These are phyloP conservation scores for Eudemis profundana DNA, from an alignment of 2,888 invertebrate species.

Conservation along the genomic window DNA sequence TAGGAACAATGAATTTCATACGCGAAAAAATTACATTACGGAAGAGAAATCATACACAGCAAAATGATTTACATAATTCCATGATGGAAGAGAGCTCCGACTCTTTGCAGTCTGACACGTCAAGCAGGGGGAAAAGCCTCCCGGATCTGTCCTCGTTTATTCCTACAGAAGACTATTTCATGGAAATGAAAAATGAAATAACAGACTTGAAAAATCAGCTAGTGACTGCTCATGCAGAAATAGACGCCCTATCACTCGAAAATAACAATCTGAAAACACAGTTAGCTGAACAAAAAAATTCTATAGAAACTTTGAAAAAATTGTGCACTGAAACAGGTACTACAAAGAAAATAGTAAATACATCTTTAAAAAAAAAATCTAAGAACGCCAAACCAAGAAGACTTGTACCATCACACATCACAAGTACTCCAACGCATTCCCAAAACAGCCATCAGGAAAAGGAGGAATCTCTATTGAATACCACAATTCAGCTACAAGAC, in stretches of 20 bases:
- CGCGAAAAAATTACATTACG: no score
- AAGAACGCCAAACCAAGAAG: background rate
- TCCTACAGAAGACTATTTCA: conserved; percentile 7
- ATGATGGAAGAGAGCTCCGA: background rate
- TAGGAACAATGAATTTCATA: no score
- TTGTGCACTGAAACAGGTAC: background rate
- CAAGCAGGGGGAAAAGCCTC: background rate
- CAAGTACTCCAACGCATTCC: background rate
- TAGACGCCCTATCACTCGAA: background rate
- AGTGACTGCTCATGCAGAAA: background rate
- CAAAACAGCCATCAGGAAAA: no score
- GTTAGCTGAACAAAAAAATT: background rate
- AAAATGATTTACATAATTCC: background rate
- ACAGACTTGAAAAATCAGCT: background rate
- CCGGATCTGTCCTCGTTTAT: background rate
- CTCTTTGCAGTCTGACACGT: background rate
- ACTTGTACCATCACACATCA: background rate
- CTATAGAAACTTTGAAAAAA: conserved; percentile 5
- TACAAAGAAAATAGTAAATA: background rate
- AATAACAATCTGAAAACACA: background rate
- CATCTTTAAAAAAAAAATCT: conserved; percentile 5
- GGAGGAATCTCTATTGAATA: no score
- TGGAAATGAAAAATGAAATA: conserved; percentile 14
- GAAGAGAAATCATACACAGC: no score
- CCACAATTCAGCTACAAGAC: no score